A percentile compares a stretch with the other conserved stretches of the same genome.
These are phyloP conservation scores for Chelmon rostratus DNA, from an alignment of 2,797 vertebrate species.

Conservation along the genomic window DNA sequence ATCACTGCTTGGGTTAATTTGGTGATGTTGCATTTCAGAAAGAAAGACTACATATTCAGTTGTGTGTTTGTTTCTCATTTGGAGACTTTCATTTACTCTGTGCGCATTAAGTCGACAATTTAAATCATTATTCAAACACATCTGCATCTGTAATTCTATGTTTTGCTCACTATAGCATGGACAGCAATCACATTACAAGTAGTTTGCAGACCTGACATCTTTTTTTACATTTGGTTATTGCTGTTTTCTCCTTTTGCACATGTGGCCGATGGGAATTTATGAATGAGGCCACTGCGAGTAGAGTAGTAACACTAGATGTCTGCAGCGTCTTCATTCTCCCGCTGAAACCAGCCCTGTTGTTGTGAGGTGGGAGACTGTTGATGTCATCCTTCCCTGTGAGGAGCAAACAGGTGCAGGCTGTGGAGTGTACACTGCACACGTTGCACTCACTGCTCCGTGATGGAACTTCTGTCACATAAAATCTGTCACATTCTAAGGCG, in stretches of 20 bases:
- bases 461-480: slow-evolving; percentile 26
- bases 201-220: background rate
- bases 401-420: slow-evolving; percentile 59
- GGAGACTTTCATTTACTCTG: background rate
- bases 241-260: slow-evolving; percentile 14
- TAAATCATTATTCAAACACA: background rate
- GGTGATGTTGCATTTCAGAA: slow-evolving; percentile 18
- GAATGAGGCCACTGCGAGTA: slow-evolving; percentile 52
- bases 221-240: background rate
- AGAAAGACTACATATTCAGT: background rate
- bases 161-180: background rate
- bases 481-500: slow-evolving; percentile 4
- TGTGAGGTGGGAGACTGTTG: slow-evolving; percentile 32
- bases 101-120: background rate
- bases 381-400: slow-evolving; percentile 49
- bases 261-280: slow-evolving; percentile 38
- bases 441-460: slow-evolving; percentile 19
- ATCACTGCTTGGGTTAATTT: slow-evolving; percentile 10
- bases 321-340: slow-evolving; percentile 18
- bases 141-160: slow-evolving; percentile 3
- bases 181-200: background rate
- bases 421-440: background rate
- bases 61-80: background rate
- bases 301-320: slow-evolving; percentile 9
- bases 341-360: slow-evolving; percentile 34